Conservation (phyloP, 2,113 vertebrate genomes). For the Oncorhynchus keta region DNA sequence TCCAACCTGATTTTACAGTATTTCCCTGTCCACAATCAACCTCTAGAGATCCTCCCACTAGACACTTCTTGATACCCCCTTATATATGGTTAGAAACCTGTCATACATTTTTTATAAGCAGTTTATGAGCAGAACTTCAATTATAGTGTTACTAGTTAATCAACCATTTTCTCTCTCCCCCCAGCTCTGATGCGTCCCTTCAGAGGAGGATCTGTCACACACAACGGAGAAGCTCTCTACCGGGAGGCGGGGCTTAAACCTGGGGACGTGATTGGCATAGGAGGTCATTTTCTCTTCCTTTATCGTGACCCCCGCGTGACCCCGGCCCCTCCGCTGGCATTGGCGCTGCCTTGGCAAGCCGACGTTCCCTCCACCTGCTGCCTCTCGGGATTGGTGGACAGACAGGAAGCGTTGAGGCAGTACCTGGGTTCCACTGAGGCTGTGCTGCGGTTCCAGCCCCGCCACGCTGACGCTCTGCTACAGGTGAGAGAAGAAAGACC, state of each 20-base stretch:
- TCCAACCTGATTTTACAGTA: not conserved
- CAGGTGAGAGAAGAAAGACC: conserved; percentile 61
- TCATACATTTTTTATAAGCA: not conserved
- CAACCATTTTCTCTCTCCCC: not conserved
- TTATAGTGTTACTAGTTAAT: not conserved
- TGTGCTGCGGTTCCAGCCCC: conserved; percentile 80
- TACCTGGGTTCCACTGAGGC: conserved; percentile 83
- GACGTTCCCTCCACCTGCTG: conserved; percentile 66
- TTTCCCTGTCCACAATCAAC: not conserved
- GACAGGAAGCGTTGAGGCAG: conserved; percentile 82
- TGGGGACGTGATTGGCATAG: conserved; percentile 87
- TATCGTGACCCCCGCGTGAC: conserved; percentile 86
- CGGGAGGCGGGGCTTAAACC: conserved; percentile 82
- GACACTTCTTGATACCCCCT: not conserved
- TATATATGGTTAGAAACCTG: not conserved
- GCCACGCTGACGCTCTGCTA: conserved; percentile 81
- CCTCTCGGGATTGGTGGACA: conserved; percentile 74
- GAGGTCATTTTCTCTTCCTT: conserved; percentile 87
- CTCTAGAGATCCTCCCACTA: too few relatives aligned
- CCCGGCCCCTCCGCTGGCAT: conserved; percentile 68
- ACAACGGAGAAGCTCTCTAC: conserved; percentile 83
- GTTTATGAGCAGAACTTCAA: not conserved
- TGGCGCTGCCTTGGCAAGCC: conserved; percentile 72
- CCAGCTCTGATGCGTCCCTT: conserved; percentile 81
- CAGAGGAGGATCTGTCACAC: conserved; percentile 83